Conservation (phyloP, 2,113 vertebrate species). For the Bostrychus sinensis region DNA sequence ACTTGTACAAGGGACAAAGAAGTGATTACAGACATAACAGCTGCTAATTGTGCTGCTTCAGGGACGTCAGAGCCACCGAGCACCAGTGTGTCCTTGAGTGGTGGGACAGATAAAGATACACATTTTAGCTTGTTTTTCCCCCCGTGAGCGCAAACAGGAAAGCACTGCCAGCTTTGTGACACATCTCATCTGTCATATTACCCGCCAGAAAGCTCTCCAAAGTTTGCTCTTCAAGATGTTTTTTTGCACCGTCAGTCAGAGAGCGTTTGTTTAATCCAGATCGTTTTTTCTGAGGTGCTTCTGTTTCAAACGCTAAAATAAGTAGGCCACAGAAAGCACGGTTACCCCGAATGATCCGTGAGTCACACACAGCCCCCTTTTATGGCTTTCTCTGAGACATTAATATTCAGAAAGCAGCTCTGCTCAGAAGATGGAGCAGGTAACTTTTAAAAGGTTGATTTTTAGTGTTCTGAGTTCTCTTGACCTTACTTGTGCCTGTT, state of each 20-base stretch:
- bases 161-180: not conserved
- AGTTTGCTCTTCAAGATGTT: not conserved
- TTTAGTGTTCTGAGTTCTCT: no score
- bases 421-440: not conserved
- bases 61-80: not conserved
- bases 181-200: not conserved
- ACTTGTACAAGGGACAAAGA: not conserved
- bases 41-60: conserved; percentile 5
- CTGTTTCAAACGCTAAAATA: conserved; percentile 19
- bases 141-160: not conserved
- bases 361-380: conserved; percentile 23
- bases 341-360: conserved; percentile 10
- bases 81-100: not conserved
- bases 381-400: conserved; percentile 15
- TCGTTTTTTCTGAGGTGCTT: conserved; percentile 22
- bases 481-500: not conserved
- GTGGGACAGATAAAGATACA: not conserved
- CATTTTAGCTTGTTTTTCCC: not conserved
- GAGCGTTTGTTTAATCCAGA: conserved; percentile 4
- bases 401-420: conserved; percentile 37
- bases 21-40: not conserved
- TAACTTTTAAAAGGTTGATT: not conserved
- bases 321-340: conserved; percentile 23
- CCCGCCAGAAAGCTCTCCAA: not conserved
- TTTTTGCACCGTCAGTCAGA: conserved; percentile 3